A percentile compares a stretch with the other conserved stretches of the same genome.
These are phyloP conservation scores for Suillia variegata DNA, from an alignment of 2,888 invertebrate species.

Conservation along the genomic window DNA sequence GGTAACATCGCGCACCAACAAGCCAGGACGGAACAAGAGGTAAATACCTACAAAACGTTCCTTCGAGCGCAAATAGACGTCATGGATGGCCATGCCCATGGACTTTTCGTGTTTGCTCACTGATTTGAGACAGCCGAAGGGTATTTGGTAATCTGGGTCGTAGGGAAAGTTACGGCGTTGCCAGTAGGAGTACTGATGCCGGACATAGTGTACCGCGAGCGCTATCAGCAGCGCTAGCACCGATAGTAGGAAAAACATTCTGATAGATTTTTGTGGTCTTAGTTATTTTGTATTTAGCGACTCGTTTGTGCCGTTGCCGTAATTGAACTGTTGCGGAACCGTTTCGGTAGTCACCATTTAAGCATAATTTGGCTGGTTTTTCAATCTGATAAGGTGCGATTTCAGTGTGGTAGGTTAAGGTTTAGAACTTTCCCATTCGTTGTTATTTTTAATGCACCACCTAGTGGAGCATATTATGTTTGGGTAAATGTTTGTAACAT, in stretches of 20 bases:
- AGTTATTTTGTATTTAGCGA: no score
- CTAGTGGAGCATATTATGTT: no score
- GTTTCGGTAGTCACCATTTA: no score
- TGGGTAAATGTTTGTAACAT: no score
- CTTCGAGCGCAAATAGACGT: conserved; percentile 63
- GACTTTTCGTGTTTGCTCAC: conserved; percentile 65
- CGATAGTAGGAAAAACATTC: conserved; percentile 8
- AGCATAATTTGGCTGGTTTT: no score
- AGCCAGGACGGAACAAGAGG: conserved; percentile 67
- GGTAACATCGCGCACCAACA: conserved; percentile 68
- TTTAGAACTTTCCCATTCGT: no score
- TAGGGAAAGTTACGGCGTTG: conserved; percentile 64
- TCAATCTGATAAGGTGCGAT: no score
- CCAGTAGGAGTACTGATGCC: conserved; percentile 63
- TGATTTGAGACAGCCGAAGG: conserved; percentile 68
- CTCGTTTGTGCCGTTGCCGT: no score
- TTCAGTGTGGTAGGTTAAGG: no score
- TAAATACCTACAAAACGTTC: conserved; percentile 66
- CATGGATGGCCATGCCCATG: conserved; percentile 68
- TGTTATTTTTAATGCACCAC: no score
- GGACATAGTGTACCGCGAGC: conserved; percentile 36
- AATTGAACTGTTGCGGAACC: no score
- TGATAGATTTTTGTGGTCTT: no score
- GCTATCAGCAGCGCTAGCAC: conserved; percentile 20
- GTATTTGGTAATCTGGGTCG: conserved; percentile 63